Base-by-base conservation (phyloP, 2,113 vertebrate genomes). In the Cephalophus harveyi region DNA sequence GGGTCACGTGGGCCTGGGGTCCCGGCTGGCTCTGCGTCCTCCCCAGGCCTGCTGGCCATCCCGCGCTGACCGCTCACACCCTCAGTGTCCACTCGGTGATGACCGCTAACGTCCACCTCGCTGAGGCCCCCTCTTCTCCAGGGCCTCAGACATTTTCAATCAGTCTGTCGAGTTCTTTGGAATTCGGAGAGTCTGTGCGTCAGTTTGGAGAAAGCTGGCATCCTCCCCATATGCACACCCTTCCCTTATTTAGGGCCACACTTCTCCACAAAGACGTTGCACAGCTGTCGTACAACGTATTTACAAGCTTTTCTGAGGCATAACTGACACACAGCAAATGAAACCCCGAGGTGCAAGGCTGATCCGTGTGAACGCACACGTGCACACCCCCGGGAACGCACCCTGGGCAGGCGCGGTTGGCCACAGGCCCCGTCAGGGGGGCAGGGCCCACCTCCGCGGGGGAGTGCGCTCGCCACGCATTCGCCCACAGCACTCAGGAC, bases 381-480 rank as follows among this genome's bases (percentile, higher is more conserved):
- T 6, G 46, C 52, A 40, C n/a, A 15, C 7, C 2, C 30, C 30
- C 7, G 0, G 21, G 7, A 3, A 0, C 52, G 2, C 15, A 1
- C 48, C 87, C 19, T 28, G n/a, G 64, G 17, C 50, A 8, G 27
- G 27, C 6, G 36, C 6, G 3, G 87, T 50, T 13, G 5, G 14
- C 17, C 46, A 17, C 23, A 5, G 30, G 10, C 57, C 7, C 43
- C 4, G 0, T 14, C 2, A 21, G 43, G 40, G 7, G 43, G 3
- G 19, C 1, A 25, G 8, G 36, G 82, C 8, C 23, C 19, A 3
- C 52, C 12, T 40, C 7, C 8, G 5, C 17, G 14, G 54, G 82
- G 27, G 7, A 2, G 7, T 7, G 28, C 4, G 14, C 30, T 2
- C 6, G 19, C 46, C 30, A 4, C 0, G 25, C 2, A 0, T 4